phyloP scores from a whole-genome alignment of 2,113 vertebrate species.

The Probosciger aterrimus region DNA sequence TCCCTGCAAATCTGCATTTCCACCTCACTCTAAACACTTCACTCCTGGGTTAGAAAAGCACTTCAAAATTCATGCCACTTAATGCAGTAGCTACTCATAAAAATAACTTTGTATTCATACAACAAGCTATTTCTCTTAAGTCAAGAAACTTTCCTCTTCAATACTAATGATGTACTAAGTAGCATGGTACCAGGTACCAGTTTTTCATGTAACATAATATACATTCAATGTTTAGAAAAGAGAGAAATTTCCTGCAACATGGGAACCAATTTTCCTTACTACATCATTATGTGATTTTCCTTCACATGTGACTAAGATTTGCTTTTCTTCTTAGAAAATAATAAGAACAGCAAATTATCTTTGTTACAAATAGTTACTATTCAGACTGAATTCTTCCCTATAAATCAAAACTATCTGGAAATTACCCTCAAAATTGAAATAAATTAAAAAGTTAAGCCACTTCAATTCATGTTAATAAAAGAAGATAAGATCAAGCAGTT shows the following conservation, averaged over 20 bases:
- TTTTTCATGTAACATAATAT: not conserved
- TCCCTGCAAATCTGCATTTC: not conserved
- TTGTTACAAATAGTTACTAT: not conserved
- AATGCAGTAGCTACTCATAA: not conserved
- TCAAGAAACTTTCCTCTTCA: not conserved
- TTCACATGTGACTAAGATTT: not conserved
- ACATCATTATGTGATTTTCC: not conserved
- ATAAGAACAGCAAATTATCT: not conserved
- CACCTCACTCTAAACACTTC: not conserved
- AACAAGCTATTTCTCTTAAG: not conserved
- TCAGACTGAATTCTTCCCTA: not conserved
- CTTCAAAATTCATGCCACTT: not conserved
- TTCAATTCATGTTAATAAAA: not conserved
- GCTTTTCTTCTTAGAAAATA: not conserved
- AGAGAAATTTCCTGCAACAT: not conserved
- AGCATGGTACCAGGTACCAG: not conserved
- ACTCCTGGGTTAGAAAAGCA: not conserved
- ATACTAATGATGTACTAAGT: not conserved
- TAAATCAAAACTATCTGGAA: constrained; percentile 9
- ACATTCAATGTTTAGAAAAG: not conserved
- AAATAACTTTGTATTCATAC: not conserved
- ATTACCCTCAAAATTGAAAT: not conserved
- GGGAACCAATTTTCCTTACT: not conserved
- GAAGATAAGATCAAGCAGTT: not conserved
- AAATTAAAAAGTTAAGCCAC: constrained; percentile 2